Conservation (phyloP, 2,888 invertebrate genomes). For the Tridacna crocea region DNA sequence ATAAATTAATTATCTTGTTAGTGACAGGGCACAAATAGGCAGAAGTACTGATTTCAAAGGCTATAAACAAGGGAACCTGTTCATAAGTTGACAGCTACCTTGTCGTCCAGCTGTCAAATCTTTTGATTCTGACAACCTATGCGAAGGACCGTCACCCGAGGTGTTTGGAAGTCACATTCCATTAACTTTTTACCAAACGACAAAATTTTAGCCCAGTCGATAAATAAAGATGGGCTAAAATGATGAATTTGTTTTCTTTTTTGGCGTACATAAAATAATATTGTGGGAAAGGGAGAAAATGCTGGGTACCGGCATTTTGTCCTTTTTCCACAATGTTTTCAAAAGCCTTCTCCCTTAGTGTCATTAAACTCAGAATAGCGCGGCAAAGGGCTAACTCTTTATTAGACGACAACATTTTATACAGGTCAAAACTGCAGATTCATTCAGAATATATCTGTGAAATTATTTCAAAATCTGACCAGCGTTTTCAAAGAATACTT, state of each 20-base stretch:
- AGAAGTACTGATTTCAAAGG: slow-evolving; percentile 17
- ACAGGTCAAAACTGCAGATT: no score
- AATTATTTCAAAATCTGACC: no score
- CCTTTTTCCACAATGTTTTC: no score
- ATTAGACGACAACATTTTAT: no score
- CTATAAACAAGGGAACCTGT: slow-evolving; percentile 12
- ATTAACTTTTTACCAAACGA: background rate
- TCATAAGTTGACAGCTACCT: slow-evolving; percentile 8
- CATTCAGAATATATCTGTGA: no score
- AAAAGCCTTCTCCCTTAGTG: no score
- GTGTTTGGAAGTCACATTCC: slow-evolving; percentile 12
- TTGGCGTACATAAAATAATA: background rate
- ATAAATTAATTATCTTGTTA: slow-evolving; percentile 22
- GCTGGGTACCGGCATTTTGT: background rate
- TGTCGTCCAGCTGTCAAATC: slow-evolving; percentile 23
- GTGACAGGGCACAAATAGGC: slow-evolving; percentile 12
- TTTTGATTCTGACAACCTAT: slow-evolving; percentile 5
- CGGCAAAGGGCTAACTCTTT: no score
- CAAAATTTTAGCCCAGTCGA: background rate
- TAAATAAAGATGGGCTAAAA: background rate
- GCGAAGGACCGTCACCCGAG: slow-evolving; percentile 10
- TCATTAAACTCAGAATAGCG: no score
- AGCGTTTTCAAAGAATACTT: no score
- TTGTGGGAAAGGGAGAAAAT: background rate
- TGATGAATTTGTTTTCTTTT: background rate